Percentiles rank a stretch among this genome's conserved stretches.
phyloP scores from a whole-genome alignment of 2,888 invertebrate species.

The Thalpophila matura region DNA sequence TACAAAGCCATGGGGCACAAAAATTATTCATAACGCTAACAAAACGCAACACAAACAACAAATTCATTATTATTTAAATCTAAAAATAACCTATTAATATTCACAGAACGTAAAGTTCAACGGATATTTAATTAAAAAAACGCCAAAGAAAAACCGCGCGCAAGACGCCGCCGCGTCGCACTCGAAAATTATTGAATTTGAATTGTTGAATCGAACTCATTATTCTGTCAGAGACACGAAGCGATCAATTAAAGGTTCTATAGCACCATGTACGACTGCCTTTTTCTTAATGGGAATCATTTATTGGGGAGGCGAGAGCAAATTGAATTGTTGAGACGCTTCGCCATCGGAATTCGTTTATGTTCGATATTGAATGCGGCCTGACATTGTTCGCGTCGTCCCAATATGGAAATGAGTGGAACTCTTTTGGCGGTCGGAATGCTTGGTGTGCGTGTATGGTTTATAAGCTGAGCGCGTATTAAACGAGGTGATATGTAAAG shows the following conservation, averaged over 20 bases:
- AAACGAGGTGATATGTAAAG: background rate
- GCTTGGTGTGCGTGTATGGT: slow-evolving; percentile 55
- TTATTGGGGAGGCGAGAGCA: slow-evolving; percentile 69
- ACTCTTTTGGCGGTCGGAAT: slow-evolving; percentile 65
- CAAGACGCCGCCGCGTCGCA: slow-evolving; percentile 29
- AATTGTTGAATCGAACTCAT: slow-evolving; percentile 70
- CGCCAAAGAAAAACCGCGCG: slow-evolving; percentile 37
- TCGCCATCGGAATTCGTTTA: slow-evolving; percentile 77
- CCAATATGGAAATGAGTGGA: slow-evolving; percentile 65
- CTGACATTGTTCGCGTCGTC: slow-evolving; percentile 65
- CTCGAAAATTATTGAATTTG: slow-evolving; percentile 69
- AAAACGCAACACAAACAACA: slow-evolving; percentile 56
- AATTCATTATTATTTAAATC: slow-evolving; percentile 70
- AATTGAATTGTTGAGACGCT: slow-evolving; percentile 76
- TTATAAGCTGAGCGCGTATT: slow-evolving; percentile 40
- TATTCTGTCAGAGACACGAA: slow-evolving; percentile 74
- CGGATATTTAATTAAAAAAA: slow-evolving; percentile 71
- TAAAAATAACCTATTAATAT: slow-evolving; percentile 66
- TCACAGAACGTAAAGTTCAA: slow-evolving; percentile 57
- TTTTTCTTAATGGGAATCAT: slow-evolving; percentile 79
- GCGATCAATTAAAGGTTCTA: slow-evolving; percentile 77
- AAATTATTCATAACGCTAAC: slow-evolving; percentile 59
- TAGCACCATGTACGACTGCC: slow-evolving; percentile 72
- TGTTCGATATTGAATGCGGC: slow-evolving; percentile 63
- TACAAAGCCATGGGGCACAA: slow-evolving; percentile 46